phyloP scores from a whole-genome alignment of 2,888 invertebrate species.

The Drosophila melanosoma region DNA sequence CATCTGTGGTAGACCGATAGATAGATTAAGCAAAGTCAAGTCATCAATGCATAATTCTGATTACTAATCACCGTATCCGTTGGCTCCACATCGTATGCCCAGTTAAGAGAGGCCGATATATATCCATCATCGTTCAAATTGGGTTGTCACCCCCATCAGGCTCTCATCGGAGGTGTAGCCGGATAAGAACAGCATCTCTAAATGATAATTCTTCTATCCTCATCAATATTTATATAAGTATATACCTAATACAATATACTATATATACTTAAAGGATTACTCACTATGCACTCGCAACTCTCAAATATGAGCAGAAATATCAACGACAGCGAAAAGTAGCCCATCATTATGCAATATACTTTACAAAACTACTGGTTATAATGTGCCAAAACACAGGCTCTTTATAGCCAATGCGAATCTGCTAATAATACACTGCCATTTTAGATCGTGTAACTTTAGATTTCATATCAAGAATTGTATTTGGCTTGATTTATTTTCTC shows the following conservation, averaged over 20 bases:
- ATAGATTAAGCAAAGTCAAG: background rate
- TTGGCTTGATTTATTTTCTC: background rate
- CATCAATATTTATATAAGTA: background rate
- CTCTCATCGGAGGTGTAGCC: constrained; percentile 5
- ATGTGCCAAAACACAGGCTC: background rate
- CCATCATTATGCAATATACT: background rate
- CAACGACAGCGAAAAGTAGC: background rate
- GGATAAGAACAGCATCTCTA: background rate
- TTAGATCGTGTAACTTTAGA: background rate
- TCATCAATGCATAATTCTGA: background rate
- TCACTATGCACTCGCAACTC: background rate
- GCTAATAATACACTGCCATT: background rate
- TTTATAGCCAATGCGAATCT: background rate
- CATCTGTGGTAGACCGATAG: background rate
- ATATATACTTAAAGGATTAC: background rate
- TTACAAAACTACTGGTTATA: background rate
- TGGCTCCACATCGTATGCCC: background rate
- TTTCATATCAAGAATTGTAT: background rate
- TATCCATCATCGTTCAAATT: background rate
- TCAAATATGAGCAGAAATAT: background rate
- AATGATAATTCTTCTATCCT: constrained; percentile 2
- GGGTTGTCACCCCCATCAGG: background rate
- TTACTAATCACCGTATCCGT: background rate
- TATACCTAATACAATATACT: background rate
- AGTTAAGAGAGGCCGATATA: background rate